Percentiles rank a stretch among this genome's conserved stretches.
Conservation (phyloP, 2,113 vertebrate species). For the Ammodytes dubius region DNA sequence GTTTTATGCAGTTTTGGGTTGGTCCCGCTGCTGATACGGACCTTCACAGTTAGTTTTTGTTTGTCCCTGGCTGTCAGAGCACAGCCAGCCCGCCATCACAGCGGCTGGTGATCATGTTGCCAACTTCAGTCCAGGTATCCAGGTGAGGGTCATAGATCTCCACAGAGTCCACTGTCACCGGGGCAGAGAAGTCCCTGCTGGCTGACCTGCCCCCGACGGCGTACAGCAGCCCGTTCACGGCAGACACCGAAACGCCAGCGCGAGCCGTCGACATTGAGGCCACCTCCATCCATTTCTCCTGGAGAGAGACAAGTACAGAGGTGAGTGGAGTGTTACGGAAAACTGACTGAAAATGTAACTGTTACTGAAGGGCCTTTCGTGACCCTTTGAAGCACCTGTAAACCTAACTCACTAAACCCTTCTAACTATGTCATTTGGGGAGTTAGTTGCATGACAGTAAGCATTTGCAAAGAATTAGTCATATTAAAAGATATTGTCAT, state of each 20-base stretch:
- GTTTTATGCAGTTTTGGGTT: slow-evolving; percentile 11
- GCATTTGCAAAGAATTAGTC: too few species aligned
- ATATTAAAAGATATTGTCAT: too few species aligned
- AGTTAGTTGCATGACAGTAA: too few species aligned
- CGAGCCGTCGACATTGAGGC: slow-evolving; percentile 92
- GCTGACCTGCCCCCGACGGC: slow-evolving; percentile 92
- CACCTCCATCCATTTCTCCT: slow-evolving; percentile 97
- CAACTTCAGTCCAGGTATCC: slow-evolving; percentile 96
- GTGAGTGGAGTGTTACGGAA: not conserved
- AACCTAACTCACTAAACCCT: too few species aligned
- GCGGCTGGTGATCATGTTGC: slow-evolving; percentile 98
- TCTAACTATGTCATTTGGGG: too few species aligned
- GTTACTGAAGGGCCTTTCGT: not conserved
- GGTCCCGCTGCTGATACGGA: slow-evolving; percentile 19
- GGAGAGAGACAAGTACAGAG: slow-evolving; percentile 28
- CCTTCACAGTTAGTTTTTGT: not conserved
- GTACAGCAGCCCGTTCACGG: slow-evolving; percentile 94
- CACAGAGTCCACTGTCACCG: slow-evolving; percentile 95
- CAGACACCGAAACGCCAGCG: slow-evolving; percentile 92
- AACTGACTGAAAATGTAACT: not conserved
- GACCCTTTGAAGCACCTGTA: not conserved
- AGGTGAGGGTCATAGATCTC: slow-evolving; percentile 97
- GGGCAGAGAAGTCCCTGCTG: slow-evolving; percentile 93
- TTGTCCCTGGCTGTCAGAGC: slow-evolving; percentile 80
- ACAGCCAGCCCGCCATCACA: slow-evolving; percentile 95